Evolutionary conservation across 2,113 vertebrate genomes (phyloP).

Genomic region (Hepsetus odoe): DNA sequence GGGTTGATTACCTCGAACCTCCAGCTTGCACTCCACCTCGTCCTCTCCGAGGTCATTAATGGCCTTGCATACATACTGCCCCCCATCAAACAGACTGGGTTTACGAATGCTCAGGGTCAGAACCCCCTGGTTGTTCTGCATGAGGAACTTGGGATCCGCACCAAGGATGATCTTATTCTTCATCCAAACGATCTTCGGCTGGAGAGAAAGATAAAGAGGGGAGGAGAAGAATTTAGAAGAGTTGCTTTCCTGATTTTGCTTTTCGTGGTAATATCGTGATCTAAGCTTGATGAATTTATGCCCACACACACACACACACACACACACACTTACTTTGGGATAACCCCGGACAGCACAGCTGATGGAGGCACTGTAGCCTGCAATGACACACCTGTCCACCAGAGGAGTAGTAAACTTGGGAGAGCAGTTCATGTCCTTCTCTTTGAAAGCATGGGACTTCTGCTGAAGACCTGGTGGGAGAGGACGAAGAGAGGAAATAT

Average conservation of each 20-base stretch:
- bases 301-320: constrained; percentile 34
- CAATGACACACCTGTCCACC: constrained; percentile 80
- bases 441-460: constrained; percentile 71
- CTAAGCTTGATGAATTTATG: background rate
- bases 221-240: background rate
- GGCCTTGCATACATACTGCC: constrained; percentile 83
- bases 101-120: constrained; percentile 87
- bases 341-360: constrained; percentile 85
- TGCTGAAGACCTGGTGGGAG: constrained; percentile 68
- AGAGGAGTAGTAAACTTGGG: constrained; percentile 86
- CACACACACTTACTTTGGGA: constrained; percentile 78
- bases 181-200: constrained; percentile 88
- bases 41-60: constrained; percentile 86
- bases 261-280: background rate
- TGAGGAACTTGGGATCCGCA: constrained; percentile 85
- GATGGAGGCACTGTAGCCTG: constrained; percentile 83
- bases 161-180: constrained; percentile 87
- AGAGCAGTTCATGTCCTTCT: constrained; percentile 75
- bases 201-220: constrained; percentile 14
- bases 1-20: constrained; percentile 78
- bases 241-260: constrained; percentile 15
- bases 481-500: background rate
- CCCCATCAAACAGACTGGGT: constrained; percentile 81
- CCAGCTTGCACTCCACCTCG: constrained; percentile 84
- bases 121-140: constrained; percentile 86